A percentile compares a stretch with the other conserved stretches of the same genome.
phyloP scores from a whole-genome alignment of 2,888 invertebrate genomes.

The Pheosia tremula region DNA sequence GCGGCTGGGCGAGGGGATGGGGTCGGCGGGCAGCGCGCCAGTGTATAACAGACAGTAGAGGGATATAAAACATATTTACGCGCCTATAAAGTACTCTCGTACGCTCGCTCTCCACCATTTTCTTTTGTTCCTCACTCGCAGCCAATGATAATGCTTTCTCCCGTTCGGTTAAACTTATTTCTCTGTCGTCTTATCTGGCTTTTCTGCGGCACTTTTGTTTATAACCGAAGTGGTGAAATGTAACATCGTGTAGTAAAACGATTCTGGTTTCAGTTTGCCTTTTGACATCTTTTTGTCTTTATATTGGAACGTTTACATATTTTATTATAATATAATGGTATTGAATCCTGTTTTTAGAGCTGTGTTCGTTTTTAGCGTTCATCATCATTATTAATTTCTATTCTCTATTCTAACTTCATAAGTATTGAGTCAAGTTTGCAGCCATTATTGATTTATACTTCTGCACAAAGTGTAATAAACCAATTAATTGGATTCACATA shows the following conservation, averaged over 20 bases:
- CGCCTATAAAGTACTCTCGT: slow-evolving; percentile 85
- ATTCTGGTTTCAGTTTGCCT: slow-evolving; percentile 63
- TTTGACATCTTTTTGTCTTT: slow-evolving; percentile 58
- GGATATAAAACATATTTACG: slow-evolving; percentile 85
- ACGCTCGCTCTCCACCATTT: slow-evolving; percentile 82
- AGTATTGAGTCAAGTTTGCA: no score
- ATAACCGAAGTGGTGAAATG: slow-evolving; percentile 76
- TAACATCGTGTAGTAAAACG: slow-evolving; percentile 70
- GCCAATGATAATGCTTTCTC: slow-evolving; percentile 84
- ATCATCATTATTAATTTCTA: no score
- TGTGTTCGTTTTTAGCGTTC: no score
- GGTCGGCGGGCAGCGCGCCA: slow-evolving; percentile 74
- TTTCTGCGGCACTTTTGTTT: slow-evolving; percentile 80
- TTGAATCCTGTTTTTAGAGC: neutral
- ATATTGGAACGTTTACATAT: slow-evolving; percentile 44
- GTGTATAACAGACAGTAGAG: slow-evolving; percentile 84
- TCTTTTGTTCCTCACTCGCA: slow-evolving; percentile 82
- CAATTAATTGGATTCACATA: no score
- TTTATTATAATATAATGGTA: neutral
- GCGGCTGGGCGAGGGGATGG: slow-evolving; percentile 50
- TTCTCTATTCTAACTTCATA: no score
- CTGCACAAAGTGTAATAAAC: no score
- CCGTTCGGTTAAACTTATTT: slow-evolving; percentile 84
- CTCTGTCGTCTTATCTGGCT: slow-evolving; percentile 80
- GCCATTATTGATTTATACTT: no score